These are phyloP conservation scores for Aspidiotus destructor DNA, from an alignment of 2,888 invertebrate species.

Conservation along the genomic window DNA sequence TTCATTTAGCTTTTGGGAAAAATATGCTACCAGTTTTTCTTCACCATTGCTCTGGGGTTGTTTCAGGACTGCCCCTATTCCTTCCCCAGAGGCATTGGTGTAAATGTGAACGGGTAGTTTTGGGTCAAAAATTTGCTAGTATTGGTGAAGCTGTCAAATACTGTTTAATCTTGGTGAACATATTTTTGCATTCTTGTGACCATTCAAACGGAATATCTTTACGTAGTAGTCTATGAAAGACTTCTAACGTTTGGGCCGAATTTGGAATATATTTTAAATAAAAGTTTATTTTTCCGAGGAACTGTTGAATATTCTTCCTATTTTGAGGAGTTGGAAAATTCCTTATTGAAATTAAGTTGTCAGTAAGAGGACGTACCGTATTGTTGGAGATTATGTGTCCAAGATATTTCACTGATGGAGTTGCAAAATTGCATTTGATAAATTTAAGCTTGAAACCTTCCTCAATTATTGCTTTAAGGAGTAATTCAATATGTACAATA, in stretches of 20 bases:
- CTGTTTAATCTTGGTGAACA: too few relatives aligned
- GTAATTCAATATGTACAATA: background rate
- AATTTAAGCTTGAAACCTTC: background rate
- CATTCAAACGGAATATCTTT: background rate
- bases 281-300: background rate
- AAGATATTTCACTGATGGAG: background rate
- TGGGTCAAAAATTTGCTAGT: too few relatives aligned
- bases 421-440: background rate
- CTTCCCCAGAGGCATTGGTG: too few relatives aligned
- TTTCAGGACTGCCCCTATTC: too few relatives aligned
- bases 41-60: too few relatives aligned
- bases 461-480: background rate
- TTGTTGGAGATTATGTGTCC: background rate
- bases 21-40: too few relatives aligned
- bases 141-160: too few relatives aligned
- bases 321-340: background rate
- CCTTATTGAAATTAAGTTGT: background rate
- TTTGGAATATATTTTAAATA: background rate
- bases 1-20: too few relatives aligned
- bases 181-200: background rate
- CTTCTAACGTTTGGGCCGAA: background rate
- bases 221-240: background rate
- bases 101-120: too few relatives aligned
- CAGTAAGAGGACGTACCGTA: background rate
- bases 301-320: background rate